Base-by-base conservation (phyloP, 2,888 invertebrate genomes). In the Poecilus cupreus region DNA sequence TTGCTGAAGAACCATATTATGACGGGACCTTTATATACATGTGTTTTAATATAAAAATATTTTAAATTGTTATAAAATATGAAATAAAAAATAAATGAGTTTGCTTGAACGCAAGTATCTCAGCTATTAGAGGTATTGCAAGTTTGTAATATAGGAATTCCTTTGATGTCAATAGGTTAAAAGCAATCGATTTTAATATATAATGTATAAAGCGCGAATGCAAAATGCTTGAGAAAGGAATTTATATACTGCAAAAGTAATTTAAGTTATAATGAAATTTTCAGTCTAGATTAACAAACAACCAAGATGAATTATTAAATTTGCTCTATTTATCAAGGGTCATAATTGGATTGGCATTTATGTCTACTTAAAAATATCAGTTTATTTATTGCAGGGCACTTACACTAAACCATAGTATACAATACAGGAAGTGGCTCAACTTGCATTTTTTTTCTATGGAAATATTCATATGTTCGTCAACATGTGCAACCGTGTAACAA, bases 121-220 rank as follows among this genome's bases (percentile, higher is more conserved):
- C 24, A 13, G 5, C 26, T 49, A 74, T 74, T 49, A 74, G 13
- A 24, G 24, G 22, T 22, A 74, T 46, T 49, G 13, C 26, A 60
- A 32, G 26, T 26, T 24, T 60, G 60, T 60, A 54, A 60, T 60
- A 24, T 5, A 60, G 60, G 26, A 49, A 49, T 13, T 22, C 32
- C 74, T 74, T 74, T 74, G 74, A 74, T 5, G 49, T 74, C 20
- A 74, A 49, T 74, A 10, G 49, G 11, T 20, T 24, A 18, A 64
- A 18, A 46, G 74, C 16, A 20, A 74, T 74, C 13, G 74, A 74
- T 49, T 49, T 74, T 49, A 16, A 74, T 49, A 72, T 43, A 43
- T 70, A 43, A 72, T 43, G 18, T 72, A 39, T 72, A 32, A 39
- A 68, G 10, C 18, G 24, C 72, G 51, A 60, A 60, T 54, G 8